Evolutionary conservation across 2,113 vertebrate species (phyloP), one percentile per base, ranked within the genome.

Genomic region (Trematomus loennbergii): DNA sequence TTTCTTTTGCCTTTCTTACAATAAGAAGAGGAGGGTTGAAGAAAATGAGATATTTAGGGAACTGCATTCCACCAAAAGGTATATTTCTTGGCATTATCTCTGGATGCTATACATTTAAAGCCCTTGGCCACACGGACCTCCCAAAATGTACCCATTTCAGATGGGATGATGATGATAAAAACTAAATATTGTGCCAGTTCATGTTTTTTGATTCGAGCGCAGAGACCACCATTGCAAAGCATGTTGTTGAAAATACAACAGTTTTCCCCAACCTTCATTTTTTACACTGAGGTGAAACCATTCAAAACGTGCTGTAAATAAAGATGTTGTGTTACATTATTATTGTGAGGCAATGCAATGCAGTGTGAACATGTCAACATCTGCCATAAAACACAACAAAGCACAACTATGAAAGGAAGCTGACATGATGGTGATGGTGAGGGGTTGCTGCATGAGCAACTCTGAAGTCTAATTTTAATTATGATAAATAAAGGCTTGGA

Each of bases 341-440:
- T 25, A 4, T 18, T 12, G 11, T 10, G 11, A 53, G 22, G 10
- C 11, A 66, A 10, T 29, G 10, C 16, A 66, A 10, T 29, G 33
- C 8, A 22, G 12, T 22, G 13, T 43, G 18, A 18, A 40, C 33
- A 53, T n/a, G 33, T 20, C 3, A 40, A 40, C 43, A 22, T 55
- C 13, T 17, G 17, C 22, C 33, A 8, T 25, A 55, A 25, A 20
- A 55, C 11, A 55, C 54, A 22, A 20, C 13, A 13, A 29, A 45
- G 1, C 3, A n/a, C 16, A 3, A 12, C 9, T 29, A 18, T 6
- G 8, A 20, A n/a, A 40, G 20, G 13, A 20, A 72, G 43, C 55
- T n/a, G 68, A 33, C 69, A 59, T 13, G 6, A 48, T 48, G 40
- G 43, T 18, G 25, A 58, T 49, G 57, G 43, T 75, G 62, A 66